Evolutionary conservation across 2,113 vertebrate species (phyloP), one percentile per base, ranked within the genome.

Genomic region (Piprites chloris): DNA sequence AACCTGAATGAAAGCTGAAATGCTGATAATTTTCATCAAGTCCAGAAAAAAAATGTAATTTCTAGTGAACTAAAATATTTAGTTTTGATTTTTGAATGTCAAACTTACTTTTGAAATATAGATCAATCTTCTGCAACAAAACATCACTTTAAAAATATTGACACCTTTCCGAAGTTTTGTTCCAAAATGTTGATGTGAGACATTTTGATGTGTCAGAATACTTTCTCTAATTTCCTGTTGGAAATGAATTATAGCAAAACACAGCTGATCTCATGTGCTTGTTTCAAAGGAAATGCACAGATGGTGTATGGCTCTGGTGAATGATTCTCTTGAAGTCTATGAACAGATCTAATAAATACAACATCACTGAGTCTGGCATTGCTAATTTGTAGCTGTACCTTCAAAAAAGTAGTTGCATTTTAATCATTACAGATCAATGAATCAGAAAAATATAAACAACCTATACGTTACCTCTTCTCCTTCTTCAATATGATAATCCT

Each of bases 401-500:
- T 89, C 22, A 80, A 68, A 80, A 68, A 73, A 63, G 24, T 62
- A 86, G 56, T 41, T 86, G 26, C 23, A 46, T 81, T 76, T 86
- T 81, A 81, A 69, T n/a, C 4, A 46, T 72, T 55, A 72, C 1
- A 75, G 44, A 87, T 59, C 39, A 92, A 67, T 87, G 78, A 84
- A 96, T 5, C 15, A 59, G 24, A 21, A 61, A 68, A 80, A 88
- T 47, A 59, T 32, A 65, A 84, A 72, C 27, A 63, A 10, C 3
- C 6, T 37, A 26, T n/a, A 49, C 24, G 71, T 98, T 98, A 99
- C 99, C 99, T 99, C 99, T 97, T 99, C 99, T 55, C 99, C 99
- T 98, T 99, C 99, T 96, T 99, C 99, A 42, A 99, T 98, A 80
- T 99, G 99, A 94, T 99, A 99, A 97, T 99, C 99, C 90, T 99